These are phyloP conservation scores for Amphiprion clarkii DNA, from an alignment of 2,797 vertebrate genomes.

Conservation along the genomic window DNA sequence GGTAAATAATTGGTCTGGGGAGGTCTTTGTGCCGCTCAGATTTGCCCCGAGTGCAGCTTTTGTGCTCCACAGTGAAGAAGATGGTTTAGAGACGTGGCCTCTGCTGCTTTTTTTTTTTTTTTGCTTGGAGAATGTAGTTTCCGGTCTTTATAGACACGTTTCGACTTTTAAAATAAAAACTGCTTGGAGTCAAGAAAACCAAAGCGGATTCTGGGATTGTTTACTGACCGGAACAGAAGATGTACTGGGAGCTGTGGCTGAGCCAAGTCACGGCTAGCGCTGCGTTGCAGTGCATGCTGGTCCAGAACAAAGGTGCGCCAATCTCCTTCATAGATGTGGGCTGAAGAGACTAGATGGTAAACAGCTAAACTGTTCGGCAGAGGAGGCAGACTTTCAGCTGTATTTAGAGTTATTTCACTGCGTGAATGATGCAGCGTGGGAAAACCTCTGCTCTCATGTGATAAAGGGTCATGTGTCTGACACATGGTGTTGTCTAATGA, in stretches of 20 bases:
- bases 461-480: slow-evolving; percentile 15
- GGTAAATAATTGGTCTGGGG: slow-evolving; percentile 51
- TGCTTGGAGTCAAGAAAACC: slow-evolving; percentile 3
- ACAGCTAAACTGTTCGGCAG: slow-evolving; percentile 2
- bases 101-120: neutral
- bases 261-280: slow-evolving; percentile 84
- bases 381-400: neutral
- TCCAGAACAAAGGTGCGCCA: slow-evolving; percentile 86
- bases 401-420: neutral
- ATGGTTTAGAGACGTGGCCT: slow-evolving; percentile 26
- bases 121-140: slow-evolving; percentile 37
- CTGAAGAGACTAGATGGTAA: neutral
- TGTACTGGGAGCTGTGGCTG: slow-evolving; percentile 90
- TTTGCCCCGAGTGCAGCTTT: neutral
- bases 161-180: slow-evolving; percentile 10
- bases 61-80: slow-evolving; percentile 13
- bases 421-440: neutral
- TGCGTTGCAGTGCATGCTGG: slow-evolving; percentile 80
- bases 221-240: slow-evolving; percentile 43
- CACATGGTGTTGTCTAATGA: slow-evolving; percentile 23
- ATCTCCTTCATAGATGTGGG: slow-evolving; percentile 19
- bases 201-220: slow-evolving; percentile 26
- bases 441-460: neutral
- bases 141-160: slow-evolving; percentile 18
- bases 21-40: slow-evolving; percentile 23